phyloP scores from a whole-genome alignment of 1,140 invertebrate genomes.

The Thaumetopoea pityocampa region DNA sequence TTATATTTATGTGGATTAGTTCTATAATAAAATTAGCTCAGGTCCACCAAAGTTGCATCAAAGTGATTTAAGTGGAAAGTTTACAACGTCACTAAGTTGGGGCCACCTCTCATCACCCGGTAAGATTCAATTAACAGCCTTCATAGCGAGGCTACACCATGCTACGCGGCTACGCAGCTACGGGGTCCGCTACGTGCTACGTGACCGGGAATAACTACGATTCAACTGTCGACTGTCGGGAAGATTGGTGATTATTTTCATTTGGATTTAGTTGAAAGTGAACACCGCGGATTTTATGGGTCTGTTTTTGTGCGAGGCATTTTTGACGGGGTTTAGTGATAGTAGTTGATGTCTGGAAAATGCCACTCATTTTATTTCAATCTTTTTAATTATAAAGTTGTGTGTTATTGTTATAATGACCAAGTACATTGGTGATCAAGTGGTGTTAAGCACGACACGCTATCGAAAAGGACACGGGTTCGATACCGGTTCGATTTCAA shows the following conservation, averaged over 20 bases:
- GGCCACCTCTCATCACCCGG: slow-evolving; percentile 41
- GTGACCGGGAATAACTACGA: slow-evolving; percentile 16
- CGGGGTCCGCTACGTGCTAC: slow-evolving; percentile 18
- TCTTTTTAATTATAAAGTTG: too few species aligned
- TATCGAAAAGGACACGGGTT: too few species aligned
- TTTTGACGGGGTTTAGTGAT: not conserved
- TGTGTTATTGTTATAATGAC: too few species aligned
- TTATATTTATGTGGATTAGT: not conserved
- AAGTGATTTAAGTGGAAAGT: slow-evolving; percentile 50
- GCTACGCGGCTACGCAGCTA: slow-evolving; percentile 23
- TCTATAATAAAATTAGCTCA: slow-evolving; percentile 17
- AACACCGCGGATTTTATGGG: not conserved
- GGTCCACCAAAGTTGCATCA: slow-evolving; percentile 30
- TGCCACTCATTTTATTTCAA: too few species aligned
- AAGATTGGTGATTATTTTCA: not conserved
- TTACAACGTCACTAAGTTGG: slow-evolving; percentile 32
- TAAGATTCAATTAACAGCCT: slow-evolving; percentile 53
- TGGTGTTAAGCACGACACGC: too few species aligned
- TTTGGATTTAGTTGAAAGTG: not conserved
- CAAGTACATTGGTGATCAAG: too few species aligned
- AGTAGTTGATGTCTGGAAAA: too few species aligned
- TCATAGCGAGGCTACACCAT: slow-evolving; percentile 30
- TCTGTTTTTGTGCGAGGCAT: not conserved
- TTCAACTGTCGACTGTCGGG: slow-evolving; percentile 3
- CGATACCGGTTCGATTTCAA: too few species aligned